These are phyloP conservation scores for Megatriorchis doriae DNA, from an alignment of 2,113 vertebrate species.

Conservation along the genomic window DNA sequence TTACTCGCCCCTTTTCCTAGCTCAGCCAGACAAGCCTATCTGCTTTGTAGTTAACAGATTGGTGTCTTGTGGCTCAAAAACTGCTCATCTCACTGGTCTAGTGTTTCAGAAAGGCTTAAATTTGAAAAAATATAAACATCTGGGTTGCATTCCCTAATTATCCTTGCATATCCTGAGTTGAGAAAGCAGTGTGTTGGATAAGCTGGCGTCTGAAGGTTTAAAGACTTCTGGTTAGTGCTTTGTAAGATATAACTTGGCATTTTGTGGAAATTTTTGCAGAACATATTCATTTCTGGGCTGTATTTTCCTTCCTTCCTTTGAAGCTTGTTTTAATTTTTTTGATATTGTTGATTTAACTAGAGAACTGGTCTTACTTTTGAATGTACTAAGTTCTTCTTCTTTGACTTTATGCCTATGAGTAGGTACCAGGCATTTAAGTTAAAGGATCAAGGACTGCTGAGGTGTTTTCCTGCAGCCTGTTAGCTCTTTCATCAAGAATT, in stretches of 20 bases:
- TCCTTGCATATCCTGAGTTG: not conserved
- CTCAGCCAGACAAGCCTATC: not conserved
- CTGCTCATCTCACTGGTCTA: not conserved
- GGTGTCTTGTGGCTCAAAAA: not conserved
- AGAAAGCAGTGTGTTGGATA: conserved; percentile 11
- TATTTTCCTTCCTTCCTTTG: not conserved
- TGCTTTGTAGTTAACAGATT: not conserved
- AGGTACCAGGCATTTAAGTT: not conserved
- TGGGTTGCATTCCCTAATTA: conserved; percentile 26
- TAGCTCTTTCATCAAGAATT: not conserved
- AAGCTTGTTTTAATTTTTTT: not conserved
- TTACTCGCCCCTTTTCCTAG: not conserved
- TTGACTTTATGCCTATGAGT: not conserved
- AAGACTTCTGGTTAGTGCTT: conserved; percentile 24
- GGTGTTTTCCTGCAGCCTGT: not conserved
- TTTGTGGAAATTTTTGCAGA: not conserved
- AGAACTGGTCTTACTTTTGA: not conserved
- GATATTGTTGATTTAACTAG: not conserved
- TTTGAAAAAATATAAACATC: conserved; percentile 13
- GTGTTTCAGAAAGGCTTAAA: conserved; percentile 29
- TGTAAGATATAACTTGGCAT: not conserved
- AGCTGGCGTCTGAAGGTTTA: conserved; percentile 30
- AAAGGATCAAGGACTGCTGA: not conserved
- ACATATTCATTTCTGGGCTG: not conserved
- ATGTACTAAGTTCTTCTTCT: not conserved